phyloP scores from a whole-genome alignment of 2,888 invertebrate genomes.

The Agelastica alni region DNA sequence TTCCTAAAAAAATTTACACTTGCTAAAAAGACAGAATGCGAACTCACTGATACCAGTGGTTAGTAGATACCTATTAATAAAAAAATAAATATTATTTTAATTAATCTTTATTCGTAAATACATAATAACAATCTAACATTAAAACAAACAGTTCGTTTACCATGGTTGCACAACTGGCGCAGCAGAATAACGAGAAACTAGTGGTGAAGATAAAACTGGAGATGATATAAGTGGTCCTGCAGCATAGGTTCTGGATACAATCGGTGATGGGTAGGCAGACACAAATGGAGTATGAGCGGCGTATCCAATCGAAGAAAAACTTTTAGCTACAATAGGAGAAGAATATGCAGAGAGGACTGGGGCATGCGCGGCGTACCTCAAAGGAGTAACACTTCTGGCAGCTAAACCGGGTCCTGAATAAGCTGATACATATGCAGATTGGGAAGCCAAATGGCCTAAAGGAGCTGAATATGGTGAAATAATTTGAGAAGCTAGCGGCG shows the following conservation, averaged over 20 bases:
- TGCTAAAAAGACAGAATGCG: too few species aligned
- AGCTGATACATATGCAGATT: conserved; percentile 10
- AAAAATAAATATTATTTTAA: too few species aligned
- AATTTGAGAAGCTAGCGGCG: conserved; percentile 7
- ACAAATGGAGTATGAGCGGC: conserved; percentile 50
- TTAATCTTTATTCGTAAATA: too few species aligned
- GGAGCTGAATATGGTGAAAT: conserved; percentile 2
- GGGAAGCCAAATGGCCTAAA: neutral
- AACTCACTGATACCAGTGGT: too few species aligned
- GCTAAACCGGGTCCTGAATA: conserved; percentile 19
- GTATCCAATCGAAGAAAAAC: conserved; percentile 21
- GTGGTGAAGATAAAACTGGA: too few species aligned
- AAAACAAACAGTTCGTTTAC: too few species aligned
- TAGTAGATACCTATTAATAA: too few species aligned
- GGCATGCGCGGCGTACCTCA: neutral
- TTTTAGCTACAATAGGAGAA: conserved; percentile 14
- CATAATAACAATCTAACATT: too few species aligned
- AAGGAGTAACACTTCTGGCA: conserved; percentile 32
- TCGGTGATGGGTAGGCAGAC: conserved; percentile 22
- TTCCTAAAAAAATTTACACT: too few species aligned
- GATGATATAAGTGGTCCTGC: too few species aligned
- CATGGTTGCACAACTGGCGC: conserved; percentile 11
- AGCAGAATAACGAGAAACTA: conserved; percentile 56
- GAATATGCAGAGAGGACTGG: conserved; percentile 12
- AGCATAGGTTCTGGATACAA: conserved; percentile 33